Evolutionary conservation across 2,113 vertebrate genomes (phyloP), one percentile per base, ranked within the genome.

Genomic region (Cygnus atratus): DNA sequence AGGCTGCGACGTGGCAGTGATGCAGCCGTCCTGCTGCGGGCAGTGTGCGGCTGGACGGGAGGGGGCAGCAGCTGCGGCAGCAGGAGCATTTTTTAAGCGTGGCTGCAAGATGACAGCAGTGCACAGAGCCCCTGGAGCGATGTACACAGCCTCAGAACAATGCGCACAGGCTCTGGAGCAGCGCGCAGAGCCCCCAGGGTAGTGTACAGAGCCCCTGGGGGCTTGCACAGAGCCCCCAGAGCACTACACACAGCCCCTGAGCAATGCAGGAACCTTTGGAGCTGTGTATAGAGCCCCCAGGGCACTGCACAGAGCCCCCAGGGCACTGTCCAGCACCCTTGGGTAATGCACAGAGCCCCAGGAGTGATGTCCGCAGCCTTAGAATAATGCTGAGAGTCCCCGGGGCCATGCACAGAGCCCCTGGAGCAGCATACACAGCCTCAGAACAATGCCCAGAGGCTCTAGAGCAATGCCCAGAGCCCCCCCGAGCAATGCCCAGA

Each of bases 1-100:
- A 95, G 88, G 85, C 93, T 89, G 93, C 70, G 71, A 90, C 87
- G 92, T 96, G 94, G 95, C 93, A 91, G 95, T 57, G 96, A 86
- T 88, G 92, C 77, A 75, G 86, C 71, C 37, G 6, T 26, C 17
- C 77, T 73, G 84, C 93, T 46, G 84, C 1, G 13, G 84, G 78
- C 93, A 88, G 90, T 1, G 21, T 33, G 77, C 0, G 15, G 86
- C 90, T 13, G 54, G 85, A 82, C 77, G 10, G 95, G 78, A 95
- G 87, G 66, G 90, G 92, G 94, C 88, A 96, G 90, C 77, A 91
- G 81, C 87, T 82, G 39, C 80, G 4, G 92, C 90, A 37, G 87
- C 84, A 46, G 12, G 21, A 22, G 65, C 50, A 24, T 26, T 8
- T 71, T n/a, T 33, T 16, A 31, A 65, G 20, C 1, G 3, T 66